Percentiles rank a stretch among this genome's conserved stretches.
phyloP scores from a whole-genome alignment of 2,797 vertebrate species.

The Sebastes steindachneri region DNA sequence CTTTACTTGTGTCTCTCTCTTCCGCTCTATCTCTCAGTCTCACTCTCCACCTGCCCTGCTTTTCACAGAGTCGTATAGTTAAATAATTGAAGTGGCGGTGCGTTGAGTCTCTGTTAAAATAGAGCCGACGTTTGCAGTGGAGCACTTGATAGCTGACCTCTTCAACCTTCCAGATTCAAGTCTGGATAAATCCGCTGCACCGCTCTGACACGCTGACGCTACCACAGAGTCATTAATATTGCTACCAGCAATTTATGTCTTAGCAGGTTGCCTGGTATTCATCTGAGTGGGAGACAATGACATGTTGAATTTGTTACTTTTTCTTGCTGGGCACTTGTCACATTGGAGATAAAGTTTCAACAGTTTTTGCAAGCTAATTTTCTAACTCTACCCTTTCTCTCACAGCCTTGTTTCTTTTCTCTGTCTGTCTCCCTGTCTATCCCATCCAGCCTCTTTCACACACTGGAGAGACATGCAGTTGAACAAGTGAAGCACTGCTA shows the following conservation, averaged over 20 bases:
- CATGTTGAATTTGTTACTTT: constrained; percentile 20
- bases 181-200: constrained; percentile 50
- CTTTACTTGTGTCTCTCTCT: not conserved
- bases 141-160: constrained; percentile 67
- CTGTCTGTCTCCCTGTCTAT: not conserved
- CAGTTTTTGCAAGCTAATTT: constrained; percentile 18
- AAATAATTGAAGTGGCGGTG: constrained; percentile 67
- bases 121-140: constrained; percentile 55
- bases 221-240: constrained; percentile 55
- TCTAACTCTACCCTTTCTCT: not conserved
- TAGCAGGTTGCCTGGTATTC: constrained; percentile 20
- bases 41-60: constrained; percentile 43
- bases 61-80: constrained; percentile 46
- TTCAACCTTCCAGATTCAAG: constrained; percentile 61
- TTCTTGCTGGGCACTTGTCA: constrained; percentile 5
- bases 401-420: not conserved
- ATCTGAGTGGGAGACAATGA: constrained; percentile 24
- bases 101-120: constrained; percentile 56
- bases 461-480: constrained; percentile 27
- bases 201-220: constrained; percentile 17
- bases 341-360: not conserved
- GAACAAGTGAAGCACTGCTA: constrained; percentile 43
- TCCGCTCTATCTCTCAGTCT: not conserved
- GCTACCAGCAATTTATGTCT: constrained; percentile 41
- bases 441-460: not conserved